Percentiles rank a stretch among this genome's conserved stretches.
These are phyloP conservation scores for Taxidea taxus DNA, from an alignment of 2,113 vertebrate species.

Conservation along the genomic window DNA sequence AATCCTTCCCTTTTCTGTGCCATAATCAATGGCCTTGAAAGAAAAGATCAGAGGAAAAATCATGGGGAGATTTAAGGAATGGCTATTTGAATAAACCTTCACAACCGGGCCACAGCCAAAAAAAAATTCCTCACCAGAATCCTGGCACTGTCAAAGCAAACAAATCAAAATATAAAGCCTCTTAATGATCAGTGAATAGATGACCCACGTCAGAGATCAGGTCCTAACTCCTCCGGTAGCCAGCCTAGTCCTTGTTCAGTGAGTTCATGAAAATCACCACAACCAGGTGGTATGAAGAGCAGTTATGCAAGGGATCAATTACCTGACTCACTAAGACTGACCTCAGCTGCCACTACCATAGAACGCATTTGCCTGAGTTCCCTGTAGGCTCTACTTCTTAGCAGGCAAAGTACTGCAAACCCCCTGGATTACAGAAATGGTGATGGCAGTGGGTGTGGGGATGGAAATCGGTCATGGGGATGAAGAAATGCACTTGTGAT, in stretches of 20 bases:
- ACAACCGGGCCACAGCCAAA: neutral
- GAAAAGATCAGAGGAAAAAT: neutral
- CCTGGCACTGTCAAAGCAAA: conserved; percentile 9
- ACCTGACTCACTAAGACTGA: neutral
- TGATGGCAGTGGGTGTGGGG: neutral
- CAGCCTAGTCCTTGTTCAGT: neutral
- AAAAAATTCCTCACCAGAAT: conserved; percentile 15
- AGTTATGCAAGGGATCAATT: neutral
- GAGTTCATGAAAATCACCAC: neutral
- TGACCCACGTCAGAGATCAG: neutral
- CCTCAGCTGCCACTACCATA: neutral
- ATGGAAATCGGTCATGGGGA: neutral
- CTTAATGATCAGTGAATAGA: neutral
- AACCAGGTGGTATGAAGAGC: neutral
- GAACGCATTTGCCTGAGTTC: neutral
- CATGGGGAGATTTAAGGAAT: neutral
- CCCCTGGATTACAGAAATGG: neutral
- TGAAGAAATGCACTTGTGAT: neutral
- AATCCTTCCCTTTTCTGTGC: neutral
- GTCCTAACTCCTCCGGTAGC: neutral
- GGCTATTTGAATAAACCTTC: neutral
- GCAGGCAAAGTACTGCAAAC: neutral
- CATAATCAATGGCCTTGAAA: neutral
- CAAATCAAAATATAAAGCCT: neutral
- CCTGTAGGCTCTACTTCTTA: neutral